A percentile compares a stretch with the other conserved stretches of the same genome.
Evolutionary conservation across 1,140 invertebrate species (phyloP).

Genomic region (Drosophila nikananu): DNA sequence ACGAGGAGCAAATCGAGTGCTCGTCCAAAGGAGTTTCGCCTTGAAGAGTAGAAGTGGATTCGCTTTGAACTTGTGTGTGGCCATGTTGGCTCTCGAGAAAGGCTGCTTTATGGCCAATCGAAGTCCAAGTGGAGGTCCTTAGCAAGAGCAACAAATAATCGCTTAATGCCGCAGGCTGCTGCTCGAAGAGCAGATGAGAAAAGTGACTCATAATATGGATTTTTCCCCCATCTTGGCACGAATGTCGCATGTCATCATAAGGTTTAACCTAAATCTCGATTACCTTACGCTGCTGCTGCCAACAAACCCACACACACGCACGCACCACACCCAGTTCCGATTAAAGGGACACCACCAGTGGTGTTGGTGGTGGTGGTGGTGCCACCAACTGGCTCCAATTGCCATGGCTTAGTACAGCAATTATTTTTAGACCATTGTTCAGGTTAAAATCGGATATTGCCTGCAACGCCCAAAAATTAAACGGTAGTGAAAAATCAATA

Average conservation of each 20-base stretch:
- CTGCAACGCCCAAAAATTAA: slow-evolving; percentile 45
- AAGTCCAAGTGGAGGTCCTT: slow-evolving; percentile 46
- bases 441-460: slow-evolving; percentile 23
- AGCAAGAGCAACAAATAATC: slow-evolving; percentile 47
- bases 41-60: slow-evolving; percentile 72
- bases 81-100: slow-evolving; percentile 49
- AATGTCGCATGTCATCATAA: slow-evolving; percentile 83
- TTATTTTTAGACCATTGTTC: slow-evolving; percentile 54
- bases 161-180: slow-evolving; percentile 11
- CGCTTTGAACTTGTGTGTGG: slow-evolving; percentile 70
- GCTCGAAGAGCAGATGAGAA: slow-evolving; percentile 28
- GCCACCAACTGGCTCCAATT: slow-evolving; percentile 28
- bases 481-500: slow-evolving; percentile 67
- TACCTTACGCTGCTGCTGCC: slow-evolving; percentile 47
- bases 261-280: slow-evolving; percentile 79
- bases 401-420: slow-evolving; percentile 16
- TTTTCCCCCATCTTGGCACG: slow-evolving; percentile 59
- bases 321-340: slow-evolving; percentile 71
- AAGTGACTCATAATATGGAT: slow-evolving; percentile 78
- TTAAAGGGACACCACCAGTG: slow-evolving; percentile 17
- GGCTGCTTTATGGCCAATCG: slow-evolving; percentile 42
- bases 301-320: slow-evolving; percentile 56
- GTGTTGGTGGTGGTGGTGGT: slow-evolving; percentile 1
- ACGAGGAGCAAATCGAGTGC: slow-evolving; percentile 71
- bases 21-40: slow-evolving; percentile 55